Evolutionary conservation across 2,113 vertebrate genomes (phyloP).

Genomic region (Tympanuchus pallidicinctus): DNA sequence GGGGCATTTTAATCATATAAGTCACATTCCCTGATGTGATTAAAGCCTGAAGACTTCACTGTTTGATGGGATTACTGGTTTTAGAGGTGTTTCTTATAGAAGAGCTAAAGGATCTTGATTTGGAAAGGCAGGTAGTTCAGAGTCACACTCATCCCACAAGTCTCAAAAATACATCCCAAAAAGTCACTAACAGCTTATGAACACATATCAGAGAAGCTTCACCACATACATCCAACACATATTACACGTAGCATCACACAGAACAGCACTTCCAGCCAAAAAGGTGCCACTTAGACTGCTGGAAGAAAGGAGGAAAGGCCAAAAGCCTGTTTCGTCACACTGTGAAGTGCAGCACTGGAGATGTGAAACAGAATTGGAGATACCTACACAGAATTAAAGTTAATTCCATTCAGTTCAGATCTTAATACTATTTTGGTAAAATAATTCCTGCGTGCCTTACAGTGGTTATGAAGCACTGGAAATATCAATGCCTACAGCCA

Average conservation of each 20-base stretch:
- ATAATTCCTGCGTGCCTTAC: neutral
- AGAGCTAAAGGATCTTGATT: neutral
- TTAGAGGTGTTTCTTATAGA: neutral
- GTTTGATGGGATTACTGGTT: neutral
- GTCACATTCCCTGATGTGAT: accelerated
- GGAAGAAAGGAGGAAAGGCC: neutral
- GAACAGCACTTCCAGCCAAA: neutral
- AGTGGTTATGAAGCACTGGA: neutral
- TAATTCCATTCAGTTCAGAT: neutral
- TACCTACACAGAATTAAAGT: neutral
- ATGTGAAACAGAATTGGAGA: neutral
- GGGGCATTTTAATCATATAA: neutral
- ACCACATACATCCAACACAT: neutral
- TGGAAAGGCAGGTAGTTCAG: neutral
- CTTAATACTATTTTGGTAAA: neutral
- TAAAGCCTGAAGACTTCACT: neutral
- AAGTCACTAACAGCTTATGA: neutral
- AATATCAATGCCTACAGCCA: neutral
- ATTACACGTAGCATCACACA: neutral
- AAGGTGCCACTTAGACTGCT: neutral
- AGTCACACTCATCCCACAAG: neutral
- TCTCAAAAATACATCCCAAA: neutral
- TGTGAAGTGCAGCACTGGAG: neutral
- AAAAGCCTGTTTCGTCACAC: neutral
- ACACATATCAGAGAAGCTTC: neutral